Conservation (phyloP, 2,797 vertebrate species). For the Enteromius fasciolatus region DNA sequence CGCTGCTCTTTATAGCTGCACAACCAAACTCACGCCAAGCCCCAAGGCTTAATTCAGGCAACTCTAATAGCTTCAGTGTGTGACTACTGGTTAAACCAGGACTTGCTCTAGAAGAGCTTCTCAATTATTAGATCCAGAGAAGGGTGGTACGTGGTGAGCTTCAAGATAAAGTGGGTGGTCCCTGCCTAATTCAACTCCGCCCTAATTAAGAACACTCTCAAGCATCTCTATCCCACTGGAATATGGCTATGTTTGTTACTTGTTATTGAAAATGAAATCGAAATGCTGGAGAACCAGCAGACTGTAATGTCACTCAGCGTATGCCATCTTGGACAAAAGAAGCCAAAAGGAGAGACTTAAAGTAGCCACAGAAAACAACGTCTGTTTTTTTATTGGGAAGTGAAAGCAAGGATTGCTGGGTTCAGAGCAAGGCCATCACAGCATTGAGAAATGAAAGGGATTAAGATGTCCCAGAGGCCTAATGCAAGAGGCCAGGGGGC, state of each 20-base stretch:
- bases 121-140: conserved; percentile 58
- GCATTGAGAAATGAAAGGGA: conserved; percentile 63
- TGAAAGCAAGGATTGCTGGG: conserved; percentile 45
- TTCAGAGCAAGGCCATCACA: conserved; percentile 58
- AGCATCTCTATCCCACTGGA: background rate
- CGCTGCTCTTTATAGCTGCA: conserved; percentile 67
- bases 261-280: background rate
- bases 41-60: conserved; percentile 75
- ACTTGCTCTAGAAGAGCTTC: conserved; percentile 63
- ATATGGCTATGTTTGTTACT: background rate
- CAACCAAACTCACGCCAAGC: conserved; percentile 70
- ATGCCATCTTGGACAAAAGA: conserved; percentile 26
- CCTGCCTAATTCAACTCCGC: conserved; percentile 39
- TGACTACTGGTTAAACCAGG: conserved; percentile 76
- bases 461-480: conserved; percentile 72
- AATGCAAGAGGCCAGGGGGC: conserved; percentile 50
- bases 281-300: conserved; percentile 28
- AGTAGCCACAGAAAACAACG: conserved; percentile 2
- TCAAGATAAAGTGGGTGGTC: conserved; percentile 50
- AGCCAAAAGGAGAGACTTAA: background rate
- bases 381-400: conserved; percentile 47
- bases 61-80: conserved; percentile 81
- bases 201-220: conserved; percentile 1
- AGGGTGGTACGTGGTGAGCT: conserved; percentile 48
- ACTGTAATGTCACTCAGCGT: conserved; percentile 23